Percentiles rank a stretch among this genome's conserved stretches.
These are phyloP conservation scores for Doryteuthis pealeii DNA, from an alignment of 1,140 invertebrate genomes.

Conservation along the genomic window DNA sequence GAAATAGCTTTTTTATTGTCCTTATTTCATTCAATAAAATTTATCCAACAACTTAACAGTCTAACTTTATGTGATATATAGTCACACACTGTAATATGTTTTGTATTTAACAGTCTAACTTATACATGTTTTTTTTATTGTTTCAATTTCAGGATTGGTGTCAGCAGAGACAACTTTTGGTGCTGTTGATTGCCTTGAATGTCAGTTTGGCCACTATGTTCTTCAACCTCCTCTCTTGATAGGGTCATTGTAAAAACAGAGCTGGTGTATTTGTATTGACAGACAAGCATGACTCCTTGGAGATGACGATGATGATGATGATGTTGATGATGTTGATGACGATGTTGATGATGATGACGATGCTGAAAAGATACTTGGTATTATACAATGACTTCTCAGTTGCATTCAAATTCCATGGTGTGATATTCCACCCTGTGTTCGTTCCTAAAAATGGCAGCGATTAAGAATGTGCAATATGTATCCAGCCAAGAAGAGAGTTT, in stretches of 20 bases:
- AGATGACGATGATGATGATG: conserved; percentile 8
- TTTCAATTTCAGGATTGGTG: conserved; percentile 88
- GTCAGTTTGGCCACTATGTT: conserved; percentile 95
- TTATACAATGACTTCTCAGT: background rate
- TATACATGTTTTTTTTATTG: conserved; percentile 28
- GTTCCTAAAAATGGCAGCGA: background rate
- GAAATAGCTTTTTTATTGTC: no score
- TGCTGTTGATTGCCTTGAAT: conserved; percentile 94
- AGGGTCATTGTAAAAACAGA: conserved; percentile 4
- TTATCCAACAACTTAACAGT: no score
- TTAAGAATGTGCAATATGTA: background rate
- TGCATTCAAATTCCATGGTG: background rate
- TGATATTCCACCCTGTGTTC: background rate
- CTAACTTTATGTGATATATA: no score
- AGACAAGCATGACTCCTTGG: conserved; percentile 7
- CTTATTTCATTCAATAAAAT: no score
- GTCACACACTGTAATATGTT: no score
- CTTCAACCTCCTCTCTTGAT: conserved; percentile 75
- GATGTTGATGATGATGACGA: background rate
- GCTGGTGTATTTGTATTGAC: conserved; percentile 8
- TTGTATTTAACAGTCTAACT: no score
- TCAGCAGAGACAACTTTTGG: conserved; percentile 91
- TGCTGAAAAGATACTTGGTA: background rate
- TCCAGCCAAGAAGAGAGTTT: background rate
- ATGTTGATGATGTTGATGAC: background rate